Percentiles rank a stretch among this genome's conserved stretches.
phyloP scores from a whole-genome alignment of 2,797 vertebrate genomes.

The Urosaurus nigricauda region DNA sequence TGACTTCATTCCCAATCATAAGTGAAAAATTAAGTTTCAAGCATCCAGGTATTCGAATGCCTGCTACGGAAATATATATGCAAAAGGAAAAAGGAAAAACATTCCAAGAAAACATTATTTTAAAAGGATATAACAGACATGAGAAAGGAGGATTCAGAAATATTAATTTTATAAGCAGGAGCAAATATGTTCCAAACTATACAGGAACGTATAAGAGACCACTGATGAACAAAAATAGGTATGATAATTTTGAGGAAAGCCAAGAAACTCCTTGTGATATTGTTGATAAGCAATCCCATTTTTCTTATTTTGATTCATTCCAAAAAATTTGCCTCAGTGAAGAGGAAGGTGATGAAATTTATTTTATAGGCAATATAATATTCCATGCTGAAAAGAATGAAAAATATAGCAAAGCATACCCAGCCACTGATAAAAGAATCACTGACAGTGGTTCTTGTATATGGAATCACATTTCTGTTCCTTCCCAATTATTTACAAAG shows the following conservation, averaged over 20 bases:
- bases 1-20: conserved; percentile 33
- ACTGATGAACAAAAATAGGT: conserved; percentile 13
- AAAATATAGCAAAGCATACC: background rate
- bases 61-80: background rate
- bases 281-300: conserved; percentile 42
- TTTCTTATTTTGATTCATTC: conserved; percentile 78
- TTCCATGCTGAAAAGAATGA: conserved; percentile 18
- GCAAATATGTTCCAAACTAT: conserved; percentile 21
- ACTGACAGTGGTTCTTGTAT: background rate
- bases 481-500: background rate
- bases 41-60: conserved; percentile 8
- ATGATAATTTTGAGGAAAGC: conserved; percentile 4
- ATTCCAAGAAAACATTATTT: background rate
- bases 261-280: conserved; percentile 32
- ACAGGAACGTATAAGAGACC: background rate
- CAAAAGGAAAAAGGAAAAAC: conserved; percentile 28
- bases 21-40: conserved; percentile 32
- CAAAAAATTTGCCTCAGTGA: conserved; percentile 80
- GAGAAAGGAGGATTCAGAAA: background rate
- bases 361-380: conserved; percentile 51
- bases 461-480: background rate
- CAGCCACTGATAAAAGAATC: background rate
- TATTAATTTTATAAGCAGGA: conserved; percentile 8
- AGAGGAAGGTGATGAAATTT: conserved; percentile 68
- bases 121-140: conserved; percentile 26